Evolutionary conservation across 2,888 invertebrate genomes (phyloP), one percentile per base, ranked within the genome.

Genomic region (Oscheius sp.): DNA sequence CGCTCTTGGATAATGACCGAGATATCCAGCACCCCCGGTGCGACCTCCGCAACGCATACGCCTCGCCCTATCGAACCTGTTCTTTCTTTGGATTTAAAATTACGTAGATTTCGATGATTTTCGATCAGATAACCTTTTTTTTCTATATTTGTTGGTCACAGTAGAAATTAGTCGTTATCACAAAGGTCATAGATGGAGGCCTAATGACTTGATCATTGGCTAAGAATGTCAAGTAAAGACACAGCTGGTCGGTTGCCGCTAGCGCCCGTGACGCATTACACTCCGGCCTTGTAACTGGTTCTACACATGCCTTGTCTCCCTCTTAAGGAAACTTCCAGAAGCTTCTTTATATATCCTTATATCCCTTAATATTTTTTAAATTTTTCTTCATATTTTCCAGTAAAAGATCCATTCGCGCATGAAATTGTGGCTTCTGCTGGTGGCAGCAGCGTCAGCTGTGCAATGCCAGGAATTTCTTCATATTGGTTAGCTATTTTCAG

Each of bases 181-280:
- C n/a, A n/a, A n/a, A n/a, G n/a, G n/a, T n/a, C n/a, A n/a, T n/a
- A n/a, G n/a, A n/a, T n/a, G n/a, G n/a, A n/a, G n/a, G n/a, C n/a
- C n/a, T n/a, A n/a, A n/a, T n/a, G n/a, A n/a, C n/a, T n/a, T n/a
- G n/a, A n/a, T n/a, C n/a, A n/a, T n/a, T n/a, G n/a, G n/a, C 41
- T 24, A 20, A 12, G 24, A 24, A 47, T 47, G 54, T 54, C 54
- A 54, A 54, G 54, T 54, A 54, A 54, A 33, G 54, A 30, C 41
- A 44, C 59, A 28, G 59, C 59, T 44, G 44, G 59, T 44, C 44
- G 24, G 20, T 30, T 33, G 50, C 50, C 54, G 54, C 54, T 33
- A 54, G 41, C 59, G 59, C 41, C n/a, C 44, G 41, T 59, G 59
- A 59, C 59, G 59, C 59, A 59, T 59, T 59, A 59, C 59, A 59